Evolutionary conservation across 2,113 vertebrate species (phyloP).

Genomic region (Philantomba maxwellii): DNA sequence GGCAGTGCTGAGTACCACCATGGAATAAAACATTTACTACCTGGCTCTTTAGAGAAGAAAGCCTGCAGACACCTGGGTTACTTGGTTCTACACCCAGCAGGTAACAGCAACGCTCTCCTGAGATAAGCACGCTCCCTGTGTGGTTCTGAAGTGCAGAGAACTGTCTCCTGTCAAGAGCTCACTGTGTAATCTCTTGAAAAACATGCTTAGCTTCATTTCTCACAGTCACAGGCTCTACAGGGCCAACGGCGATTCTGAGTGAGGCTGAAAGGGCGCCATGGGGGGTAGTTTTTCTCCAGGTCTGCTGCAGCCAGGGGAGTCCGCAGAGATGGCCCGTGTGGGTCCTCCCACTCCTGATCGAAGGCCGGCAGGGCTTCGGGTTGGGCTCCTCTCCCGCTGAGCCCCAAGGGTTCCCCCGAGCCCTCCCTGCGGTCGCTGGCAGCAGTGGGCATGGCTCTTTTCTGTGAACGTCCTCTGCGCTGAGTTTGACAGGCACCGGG

Average conservation of each 20-base stretch:
- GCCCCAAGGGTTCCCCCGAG: neutral
- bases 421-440: neutral
- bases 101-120: neutral
- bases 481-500: neutral
- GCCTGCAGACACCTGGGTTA: neutral
- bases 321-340: neutral
- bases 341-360: neutral
- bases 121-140: neutral
- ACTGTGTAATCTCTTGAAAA: neutral
- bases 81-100: neutral
- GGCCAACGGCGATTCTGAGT: rapidly evolving
- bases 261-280: neutral
- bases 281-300: neutral
- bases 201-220: neutral
- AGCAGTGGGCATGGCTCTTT: neutral
- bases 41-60: neutral
- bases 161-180: neutral
- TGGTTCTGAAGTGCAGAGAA: neutral
- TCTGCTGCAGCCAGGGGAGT: neutral
- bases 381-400: neutral
- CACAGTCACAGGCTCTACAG: neutral
- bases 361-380: neutral
- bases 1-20: neutral
- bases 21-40: neutral
- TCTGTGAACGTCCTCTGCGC: neutral